phyloP scores from a whole-genome alignment of 1,140 invertebrate genomes.

The Brachionus paranguensis region DNA sequence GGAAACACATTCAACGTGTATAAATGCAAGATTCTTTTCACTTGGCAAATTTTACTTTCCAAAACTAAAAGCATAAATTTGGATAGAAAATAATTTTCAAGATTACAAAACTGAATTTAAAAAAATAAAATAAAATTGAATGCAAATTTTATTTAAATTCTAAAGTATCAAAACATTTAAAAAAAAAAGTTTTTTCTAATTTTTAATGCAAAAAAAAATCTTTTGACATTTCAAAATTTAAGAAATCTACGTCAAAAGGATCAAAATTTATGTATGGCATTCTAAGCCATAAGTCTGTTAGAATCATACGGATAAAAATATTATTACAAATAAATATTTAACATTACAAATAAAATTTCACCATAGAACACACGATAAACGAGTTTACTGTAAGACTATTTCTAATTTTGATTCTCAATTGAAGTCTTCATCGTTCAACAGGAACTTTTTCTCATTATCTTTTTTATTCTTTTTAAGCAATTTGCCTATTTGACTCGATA shows the following conservation, averaged over 20 bases:
- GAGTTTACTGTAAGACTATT: not conserved
- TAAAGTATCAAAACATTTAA: not conserved
- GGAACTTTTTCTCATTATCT: conserved; percentile 38
- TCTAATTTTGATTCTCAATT: conserved; percentile 24
- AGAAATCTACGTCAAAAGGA: not conserved
- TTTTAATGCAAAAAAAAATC: not conserved
- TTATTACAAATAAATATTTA: not conserved
- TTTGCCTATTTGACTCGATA: conserved; percentile 17
- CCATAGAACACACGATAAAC: not conserved
- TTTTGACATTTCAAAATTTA: not conserved
- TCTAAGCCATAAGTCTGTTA: not conserved
- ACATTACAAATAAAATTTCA: not conserved
- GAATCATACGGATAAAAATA: not conserved
- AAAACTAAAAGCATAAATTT: no score
- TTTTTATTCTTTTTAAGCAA: conserved; percentile 27
- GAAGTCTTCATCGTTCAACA: conserved; percentile 29
- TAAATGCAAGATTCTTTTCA: no score
- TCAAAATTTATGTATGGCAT: not conserved
- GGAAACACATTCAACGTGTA: no score
- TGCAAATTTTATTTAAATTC: not conserved
- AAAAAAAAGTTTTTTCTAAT: not conserved
- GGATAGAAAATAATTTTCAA: no score
- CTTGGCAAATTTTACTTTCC: no score
- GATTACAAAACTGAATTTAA: no score
- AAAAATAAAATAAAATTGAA: not conserved